Evolutionary conservation across 2,113 vertebrate genomes (phyloP).

Genomic region (Misgurnus anguillicaudatus): DNA sequence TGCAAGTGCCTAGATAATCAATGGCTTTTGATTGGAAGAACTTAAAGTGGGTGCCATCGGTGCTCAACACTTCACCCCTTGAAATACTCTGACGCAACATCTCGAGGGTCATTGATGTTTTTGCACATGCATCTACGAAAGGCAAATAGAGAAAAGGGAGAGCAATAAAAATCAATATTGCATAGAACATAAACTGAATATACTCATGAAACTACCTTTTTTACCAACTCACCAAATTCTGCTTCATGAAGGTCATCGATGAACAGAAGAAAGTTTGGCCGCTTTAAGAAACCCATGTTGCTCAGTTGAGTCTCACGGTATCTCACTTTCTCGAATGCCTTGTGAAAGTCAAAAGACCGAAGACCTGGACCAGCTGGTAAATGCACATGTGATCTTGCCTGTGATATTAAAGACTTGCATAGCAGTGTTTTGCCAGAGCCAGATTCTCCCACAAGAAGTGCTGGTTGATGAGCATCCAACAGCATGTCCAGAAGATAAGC

Average conservation of each 20-base stretch:
- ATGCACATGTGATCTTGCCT: conserved; percentile 59
- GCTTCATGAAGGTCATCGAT: conserved; percentile 84
- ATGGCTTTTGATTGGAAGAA: conserved; percentile 60
- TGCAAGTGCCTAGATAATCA: conserved; percentile 74
- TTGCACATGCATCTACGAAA: conserved; percentile 69
- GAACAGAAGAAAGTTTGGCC: conserved; percentile 69
- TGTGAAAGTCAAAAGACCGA: conserved; percentile 63
- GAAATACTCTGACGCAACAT: conserved; percentile 79
- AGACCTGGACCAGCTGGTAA: conserved; percentile 66
- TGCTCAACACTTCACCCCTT: conserved; percentile 62
- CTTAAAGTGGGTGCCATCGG: conserved; percentile 64
- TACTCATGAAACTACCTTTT: not conserved
- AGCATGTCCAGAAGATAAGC: conserved; percentile 73
- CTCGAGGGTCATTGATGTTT: conserved; percentile 74
- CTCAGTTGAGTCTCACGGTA: conserved; percentile 32
- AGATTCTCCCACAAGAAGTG: conserved; percentile 77
- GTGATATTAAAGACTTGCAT: conserved; percentile 69
- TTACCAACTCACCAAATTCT: conserved; percentile 71
- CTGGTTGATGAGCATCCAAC: conserved; percentile 71
- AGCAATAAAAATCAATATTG: not conserved
- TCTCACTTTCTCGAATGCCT: conserved; percentile 63
- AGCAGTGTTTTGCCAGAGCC: conserved; percentile 79
- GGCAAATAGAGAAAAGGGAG: not conserved
- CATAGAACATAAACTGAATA: not conserved
- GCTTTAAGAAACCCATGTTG: conserved; percentile 24